Evolutionary conservation across 2,797 vertebrate species (phyloP), one percentile per base, ranked within the genome.

Genomic region (Iguana delicatissima): DNA sequence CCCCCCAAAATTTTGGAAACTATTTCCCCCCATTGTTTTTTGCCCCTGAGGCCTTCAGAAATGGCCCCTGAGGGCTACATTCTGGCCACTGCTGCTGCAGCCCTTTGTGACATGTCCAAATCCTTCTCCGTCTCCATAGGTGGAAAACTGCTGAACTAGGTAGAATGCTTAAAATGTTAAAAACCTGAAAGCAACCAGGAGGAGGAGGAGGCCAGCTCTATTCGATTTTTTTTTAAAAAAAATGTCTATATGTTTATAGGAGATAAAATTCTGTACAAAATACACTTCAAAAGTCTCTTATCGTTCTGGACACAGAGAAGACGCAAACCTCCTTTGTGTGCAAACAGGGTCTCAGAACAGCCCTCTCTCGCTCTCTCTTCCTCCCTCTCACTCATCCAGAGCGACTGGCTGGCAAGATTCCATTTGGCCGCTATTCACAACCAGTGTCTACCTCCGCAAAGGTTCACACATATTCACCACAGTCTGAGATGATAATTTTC

Each of bases 401-500:
- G 76, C 55, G 32, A 76, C 18, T 24, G 4, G 69, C 6, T 7
- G 57, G 0, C 38, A 8, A 22, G 35, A n/a, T 50, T 26, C 69
- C 72, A 29, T 81, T 52, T 29, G 76, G 18, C 22, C 3, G 74
- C 5, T 83, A 7, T 1, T 4, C 13, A n/a, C 26, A 10, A 0
- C 6, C 88, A 57, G 29, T 2, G 4, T 32, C 38, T 32, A 32
- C 24, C 1, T 35, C 26, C 0, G 0, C 0, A 0, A 32, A 22
- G 29, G 1, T 35, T 98, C 96, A 99, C 6, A 96, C 96, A n/a
- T 98, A 98, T 96, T 99, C 99, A 89, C 99, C 99, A 10, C 99
- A 99, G 96, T 99, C 98, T 0, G 99, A 98, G 89, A 99, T 98
- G 86, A 99, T 99, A 92, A 99, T 98, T 94, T 99, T 99, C 97